Evolutionary conservation across 2,797 vertebrate species (phyloP).

Genomic region (Semotilus atromaculatus): DNA sequence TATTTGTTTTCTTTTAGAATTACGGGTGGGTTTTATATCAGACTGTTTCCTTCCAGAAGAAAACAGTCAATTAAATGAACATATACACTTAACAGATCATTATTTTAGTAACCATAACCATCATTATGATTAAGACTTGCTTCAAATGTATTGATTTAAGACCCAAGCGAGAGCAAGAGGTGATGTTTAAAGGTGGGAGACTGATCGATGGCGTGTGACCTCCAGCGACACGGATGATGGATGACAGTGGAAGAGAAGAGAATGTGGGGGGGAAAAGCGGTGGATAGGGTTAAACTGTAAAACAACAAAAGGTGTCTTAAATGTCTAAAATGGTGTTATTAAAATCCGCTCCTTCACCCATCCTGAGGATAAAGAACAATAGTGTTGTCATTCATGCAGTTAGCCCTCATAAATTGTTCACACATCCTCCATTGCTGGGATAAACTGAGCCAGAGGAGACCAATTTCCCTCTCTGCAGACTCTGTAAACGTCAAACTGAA

Average conservation of each 20-base stretch:
- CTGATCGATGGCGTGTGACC: conserved; percentile 51
- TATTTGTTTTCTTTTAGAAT: neutral
- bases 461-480: conserved; percentile 6
- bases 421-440: conserved; percentile 10
- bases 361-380: conserved; percentile 34
- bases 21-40: neutral
- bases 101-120: neutral
- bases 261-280: conserved; percentile 29
- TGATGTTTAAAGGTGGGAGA: conserved; percentile 17
- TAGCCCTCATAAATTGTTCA: conserved; percentile 19
- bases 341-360: conserved; percentile 31
- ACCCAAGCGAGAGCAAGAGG: neutral
- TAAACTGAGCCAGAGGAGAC: conserved; percentile 41
- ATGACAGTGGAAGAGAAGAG: conserved; percentile 51
- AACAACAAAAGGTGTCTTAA: conserved; percentile 56
- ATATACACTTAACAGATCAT: neutral
- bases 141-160: neutral
- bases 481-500: conserved; percentile 21
- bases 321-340: conserved; percentile 47
- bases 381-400: conserved; percentile 43
- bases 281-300: conserved; percentile 51
- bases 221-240: conserved; percentile 56
- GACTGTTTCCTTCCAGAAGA: neutral
- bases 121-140: neutral
- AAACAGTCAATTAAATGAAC: too few relatives aligned